Evolutionary conservation across 1,140 invertebrate species (phyloP), one percentile per base, ranked within the genome.

Genomic region (Cherax quadricarinatus): DNA sequence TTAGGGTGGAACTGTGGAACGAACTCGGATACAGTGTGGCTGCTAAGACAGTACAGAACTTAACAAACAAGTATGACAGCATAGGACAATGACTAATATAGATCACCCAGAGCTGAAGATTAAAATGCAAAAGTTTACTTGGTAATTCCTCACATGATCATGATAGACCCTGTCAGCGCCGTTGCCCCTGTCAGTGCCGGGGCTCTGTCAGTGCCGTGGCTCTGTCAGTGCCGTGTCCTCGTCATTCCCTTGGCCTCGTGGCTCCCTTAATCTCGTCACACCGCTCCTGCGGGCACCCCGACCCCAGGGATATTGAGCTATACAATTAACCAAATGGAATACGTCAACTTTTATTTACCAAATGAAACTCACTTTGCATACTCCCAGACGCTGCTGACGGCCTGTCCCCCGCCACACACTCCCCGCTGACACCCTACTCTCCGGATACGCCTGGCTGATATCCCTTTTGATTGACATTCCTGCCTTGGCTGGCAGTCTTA

Each of bases 321-420:
- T 86, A 91, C 83, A 91, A 91, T 91, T 91, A 91, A 91, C 21
- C 73, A 91, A 91, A 91, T 91, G 89, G 73, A 89, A 85, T 85
- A 86, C 83, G 89, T 91, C 89, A 91, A 60, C 83, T 86, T 91
- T 85, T 91, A 91, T 91, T 86, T 86, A 86, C 82, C 53, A 91
- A 51, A 85, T 86, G 89, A 91, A 91, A 60, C 66, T 60, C n/a
- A 91, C 70, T 91, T 91, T 89, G 88, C 88, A 89, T 89, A 89
- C 79, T 48, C 79, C 12, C 16, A n/a, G 21, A 24, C 87, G 57
- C 79, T 12, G 18, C 79, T 82, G 70, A 57, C 16, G 48, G 70
- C 18, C 82, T 86, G 53, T n/a, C 60, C 79, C 16, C 48, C 60
- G 21, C 4, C 53, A 10, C 53, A 14, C 10, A 10, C 57, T 83